Evolutionary conservation across 2,797 vertebrate species (phyloP), one percentile per base, ranked within the genome.

Genomic region (Rhynchotus rufescens): DNA sequence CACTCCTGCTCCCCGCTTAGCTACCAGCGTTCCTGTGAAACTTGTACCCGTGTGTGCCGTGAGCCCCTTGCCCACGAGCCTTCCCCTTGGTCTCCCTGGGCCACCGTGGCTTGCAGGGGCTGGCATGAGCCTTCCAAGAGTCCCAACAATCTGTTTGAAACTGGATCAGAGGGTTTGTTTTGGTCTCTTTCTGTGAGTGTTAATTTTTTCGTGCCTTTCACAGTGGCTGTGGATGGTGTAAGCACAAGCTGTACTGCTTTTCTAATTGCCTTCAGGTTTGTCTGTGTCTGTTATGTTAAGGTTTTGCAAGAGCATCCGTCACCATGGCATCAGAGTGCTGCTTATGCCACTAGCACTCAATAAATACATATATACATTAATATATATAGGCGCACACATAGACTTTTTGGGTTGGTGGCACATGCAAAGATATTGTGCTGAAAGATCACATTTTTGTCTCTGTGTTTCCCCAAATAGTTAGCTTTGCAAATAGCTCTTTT

Each of bases 71-170:
- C 62, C 72, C 62, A 47, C 22, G 49, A 16, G 59, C 5, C 0
- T 0, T 52, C 30, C 51, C 23, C 57, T 17, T 77, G 40, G 71
- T 60, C 60, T 62, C 26, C 30, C 19, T 0, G 0, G 73, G 51
- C 68, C 62, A 68, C 2, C 0, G 30, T 2, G 9, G 61, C 72
- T 28, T n/a, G 9, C 0, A 42, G 71, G 52, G n/a, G 12, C 47
- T 25, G 47, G 47, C 23, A 54, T 40, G 85, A 94, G 91, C 56
- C 87, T 92, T 90, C 69, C 68, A 57, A 77, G 74, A 77, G 77
- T 73, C 90, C 76, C 71, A 82, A 80, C 88, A 82, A 92, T 89
- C 65, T 89, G 30, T 82, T 91, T 84, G 92, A 95, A 87, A 94
- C 83, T 88, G 60, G 66, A 81, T 76, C 28, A 40, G 60, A 19